Evolutionary conservation across 2,888 invertebrate genomes (phyloP).

Genomic region (Metopia argyrocephala): DNA sequence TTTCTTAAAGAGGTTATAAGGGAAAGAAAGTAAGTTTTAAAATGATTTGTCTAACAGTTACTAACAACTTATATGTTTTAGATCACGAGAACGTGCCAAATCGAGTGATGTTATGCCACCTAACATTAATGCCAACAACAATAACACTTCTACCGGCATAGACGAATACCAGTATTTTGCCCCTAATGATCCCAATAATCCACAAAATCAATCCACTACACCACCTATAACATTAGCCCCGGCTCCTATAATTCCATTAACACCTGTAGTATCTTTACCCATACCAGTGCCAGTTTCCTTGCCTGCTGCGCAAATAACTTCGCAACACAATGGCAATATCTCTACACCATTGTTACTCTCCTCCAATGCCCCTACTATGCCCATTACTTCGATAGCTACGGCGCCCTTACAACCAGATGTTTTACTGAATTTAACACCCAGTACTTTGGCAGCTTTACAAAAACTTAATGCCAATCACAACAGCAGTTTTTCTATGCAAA

Average conservation of each 20-base stretch:
- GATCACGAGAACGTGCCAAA: constrained; percentile 74
- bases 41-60: too few relatives aligned
- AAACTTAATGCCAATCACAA: constrained; percentile 56
- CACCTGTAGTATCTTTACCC: not conserved
- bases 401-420: constrained; percentile 72
- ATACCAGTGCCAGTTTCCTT: not conserved
- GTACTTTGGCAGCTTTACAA: constrained; percentile 68
- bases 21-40: constrained; percentile 74
- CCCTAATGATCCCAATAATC: constrained; percentile 75
- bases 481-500: constrained; percentile 24
- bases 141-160: constrained; percentile 66
- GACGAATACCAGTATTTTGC: constrained; percentile 76
- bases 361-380: constrained; percentile 4
- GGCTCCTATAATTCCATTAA: not conserved
- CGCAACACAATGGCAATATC: constrained; percentile 30
- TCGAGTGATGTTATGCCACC: constrained; percentile 52
- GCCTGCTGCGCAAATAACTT: not conserved
- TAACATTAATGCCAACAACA: constrained; percentile 65
- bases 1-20: constrained; percentile 76
- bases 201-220: constrained; percentile 70
- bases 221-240: constrained; percentile 27
- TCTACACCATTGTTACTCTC: constrained; percentile 18
- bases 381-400: constrained; percentile 41
- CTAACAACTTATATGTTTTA: constrained; percentile 47
- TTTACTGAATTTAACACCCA: constrained; percentile 62